phyloP scores from a whole-genome alignment of 2,797 vertebrate species.

The Galaxias olidus region DNA sequence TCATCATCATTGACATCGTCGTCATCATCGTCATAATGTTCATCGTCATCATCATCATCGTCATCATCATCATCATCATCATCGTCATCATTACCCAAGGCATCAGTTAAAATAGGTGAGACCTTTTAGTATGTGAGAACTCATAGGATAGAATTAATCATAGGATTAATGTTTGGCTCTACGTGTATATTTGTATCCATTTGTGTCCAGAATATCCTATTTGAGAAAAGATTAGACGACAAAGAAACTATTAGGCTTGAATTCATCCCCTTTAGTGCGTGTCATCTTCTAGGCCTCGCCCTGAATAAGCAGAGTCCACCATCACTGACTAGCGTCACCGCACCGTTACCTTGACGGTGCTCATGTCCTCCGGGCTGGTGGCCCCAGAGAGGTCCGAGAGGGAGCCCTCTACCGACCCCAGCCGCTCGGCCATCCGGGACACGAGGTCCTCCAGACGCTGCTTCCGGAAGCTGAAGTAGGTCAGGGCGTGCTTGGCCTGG shows the following conservation, averaged over 20 bases:
- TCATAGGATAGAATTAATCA: no score
- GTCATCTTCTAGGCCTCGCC: no score
- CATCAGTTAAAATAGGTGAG: background rate
- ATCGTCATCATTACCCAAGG: background rate
- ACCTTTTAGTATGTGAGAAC: no score
- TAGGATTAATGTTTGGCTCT: no score
- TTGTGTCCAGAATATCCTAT: background rate
- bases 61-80: background rate
- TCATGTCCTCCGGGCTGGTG: conserved; percentile 78
- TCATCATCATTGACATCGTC: background rate
- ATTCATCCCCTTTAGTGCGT: no score
- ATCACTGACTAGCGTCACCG: no score
- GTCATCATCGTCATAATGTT: no score
- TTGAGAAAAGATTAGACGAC: no score
- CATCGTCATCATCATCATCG: background rate
- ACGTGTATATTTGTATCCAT: no score
- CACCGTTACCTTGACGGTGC: conserved; percentile 82
- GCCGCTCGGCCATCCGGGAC: conserved; percentile 77
- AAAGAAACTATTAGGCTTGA: no score
- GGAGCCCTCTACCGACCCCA: conserved; percentile 79
- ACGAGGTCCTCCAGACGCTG: conserved; percentile 84
- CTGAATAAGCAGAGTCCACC: no score
- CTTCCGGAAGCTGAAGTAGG: conserved; percentile 86
- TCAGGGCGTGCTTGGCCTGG: conserved; percentile 83
- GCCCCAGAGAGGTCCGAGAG: conserved; percentile 73